Base-by-base conservation (phyloP, 2,797 vertebrate genomes). In the Lemur catta region DNA sequence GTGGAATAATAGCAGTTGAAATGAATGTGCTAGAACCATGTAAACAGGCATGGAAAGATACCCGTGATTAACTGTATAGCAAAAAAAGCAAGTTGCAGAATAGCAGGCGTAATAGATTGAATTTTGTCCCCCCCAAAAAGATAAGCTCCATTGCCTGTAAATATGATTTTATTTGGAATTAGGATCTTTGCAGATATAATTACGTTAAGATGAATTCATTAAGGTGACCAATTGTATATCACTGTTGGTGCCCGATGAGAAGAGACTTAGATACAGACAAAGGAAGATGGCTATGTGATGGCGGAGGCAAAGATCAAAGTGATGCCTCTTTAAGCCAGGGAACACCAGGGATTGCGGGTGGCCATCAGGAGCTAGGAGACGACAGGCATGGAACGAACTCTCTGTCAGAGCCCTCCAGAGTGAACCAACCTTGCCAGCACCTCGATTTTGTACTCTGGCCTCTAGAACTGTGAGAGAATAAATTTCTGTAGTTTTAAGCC, bases 151-250 rank as follows among this genome's bases (percentile, higher is more conserved):
- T 26, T 48, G 57, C 57, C 87, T 61, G 15, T 43, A 33, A 85
- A 14, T 50, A 5, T 65, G 94, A 35, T 20, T 59, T 84, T 57
- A 41, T 94, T 86, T 94, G 80, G 82, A 82, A 81, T 93, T 79
- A 63, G 28, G 30, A 30, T 48, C 75, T 96, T 95, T 69, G 65
- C 84, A 84, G 50, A 69, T 84, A 30, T 74, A 30, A 48, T 79
- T 22, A 41, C 52, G 12, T 72, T 87, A 38, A 63, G 46, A 48
- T 55, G 33, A 55, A 7, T 46, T 69, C 28, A 67, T 43, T 65
- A 20, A 72, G 65, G 52, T 46, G 22, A 38, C 10, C n/a, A 33
- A 59, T 67, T 33, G 6, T 22, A 0, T 22, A 0, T 48, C 55
- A 48, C 41, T 7, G 35, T 28, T 38, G 30, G 48, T 59, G 4